phyloP scores from a whole-genome alignment of 2,888 invertebrate genomes.

The Hydraecia micacea region DNA sequence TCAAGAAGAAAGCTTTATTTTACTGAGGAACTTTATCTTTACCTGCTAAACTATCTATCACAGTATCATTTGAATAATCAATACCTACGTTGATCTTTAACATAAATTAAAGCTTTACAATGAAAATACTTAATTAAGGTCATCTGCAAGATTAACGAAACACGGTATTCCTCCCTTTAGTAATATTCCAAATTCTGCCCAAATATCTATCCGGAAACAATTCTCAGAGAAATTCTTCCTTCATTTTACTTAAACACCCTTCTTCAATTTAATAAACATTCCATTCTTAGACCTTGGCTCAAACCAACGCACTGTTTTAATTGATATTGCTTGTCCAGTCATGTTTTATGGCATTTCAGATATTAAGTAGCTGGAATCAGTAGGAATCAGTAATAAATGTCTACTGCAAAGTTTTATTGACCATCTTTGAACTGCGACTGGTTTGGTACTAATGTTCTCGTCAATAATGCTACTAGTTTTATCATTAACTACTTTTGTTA shows the following conservation, averaged over 20 bases:
- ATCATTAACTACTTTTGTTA: constrained; percentile 25
- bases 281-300: constrained; percentile 48
- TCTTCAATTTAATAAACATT: constrained; percentile 56
- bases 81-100: neutral
- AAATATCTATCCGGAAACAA: constrained; percentile 31
- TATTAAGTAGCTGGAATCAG: constrained; percentile 63
- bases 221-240: constrained; percentile 29
- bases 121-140: neutral
- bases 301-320: constrained; percentile 56
- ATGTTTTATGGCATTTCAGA: constrained; percentile 62
- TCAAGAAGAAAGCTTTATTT: constrained; percentile 14
- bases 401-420: constrained; percentile 64
- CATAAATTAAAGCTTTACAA: neutral
- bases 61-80: neutral
- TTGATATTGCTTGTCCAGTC: constrained; percentile 62
- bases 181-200: constrained; percentile 41
- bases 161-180: neutral
- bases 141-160: constrained; percentile 10
- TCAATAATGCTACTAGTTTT: constrained; percentile 55
- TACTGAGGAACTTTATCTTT: neutral
- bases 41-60: neutral
- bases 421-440: constrained; percentile 49
- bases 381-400: constrained; percentile 64
- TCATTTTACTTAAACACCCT: constrained; percentile 36
- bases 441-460: constrained; percentile 46